These are phyloP conservation scores for Halcyon malimbica DNA, from an alignment of 2,113 vertebrate species.

Conservation along the genomic window DNA sequence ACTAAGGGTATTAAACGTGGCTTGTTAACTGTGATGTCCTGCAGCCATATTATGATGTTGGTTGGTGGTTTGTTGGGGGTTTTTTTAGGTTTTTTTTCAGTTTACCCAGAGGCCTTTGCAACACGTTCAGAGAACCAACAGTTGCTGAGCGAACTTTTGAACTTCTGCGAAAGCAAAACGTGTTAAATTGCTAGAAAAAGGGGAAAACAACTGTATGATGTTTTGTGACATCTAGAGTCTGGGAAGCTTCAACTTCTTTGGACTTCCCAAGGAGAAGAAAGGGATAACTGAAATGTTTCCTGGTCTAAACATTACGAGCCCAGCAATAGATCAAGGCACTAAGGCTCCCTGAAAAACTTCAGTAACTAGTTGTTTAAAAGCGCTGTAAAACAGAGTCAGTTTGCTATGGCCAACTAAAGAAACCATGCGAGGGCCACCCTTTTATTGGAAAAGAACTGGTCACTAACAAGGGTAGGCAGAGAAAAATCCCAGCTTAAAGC, in stretches of 20 bases:
- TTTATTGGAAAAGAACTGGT: neutral
- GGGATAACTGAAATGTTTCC: neutral
- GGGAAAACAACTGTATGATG: constrained; percentile 46
- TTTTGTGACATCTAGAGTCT: constrained; percentile 58
- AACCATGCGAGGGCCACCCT: neutral
- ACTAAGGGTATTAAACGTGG: constrained; percentile 1
- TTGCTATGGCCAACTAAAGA: neutral
- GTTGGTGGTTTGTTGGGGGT: neutral
- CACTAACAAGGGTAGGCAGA: neutral
- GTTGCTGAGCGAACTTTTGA: constrained; percentile 54
- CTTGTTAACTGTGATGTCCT: constrained; percentile 23
- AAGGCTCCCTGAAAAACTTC: neutral
- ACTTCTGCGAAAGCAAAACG: constrained; percentile 20
- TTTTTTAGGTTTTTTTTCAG: neutral
- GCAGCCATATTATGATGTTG: neutral
- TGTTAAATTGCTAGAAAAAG: constrained; percentile 33
- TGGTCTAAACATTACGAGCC: neutral
- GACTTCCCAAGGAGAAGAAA: constrained; percentile 65
- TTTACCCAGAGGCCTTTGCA: constrained; percentile 25
- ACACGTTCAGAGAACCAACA: neutral
- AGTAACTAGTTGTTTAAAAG: neutral
- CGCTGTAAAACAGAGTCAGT: neutral
- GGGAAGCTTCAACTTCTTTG: constrained; percentile 55
- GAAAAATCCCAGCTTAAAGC: neutral
- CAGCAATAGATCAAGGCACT: neutral